These are phyloP conservation scores for Telmatochromis sp. DNA, from an alignment of 2,113 vertebrate species.

Conservation along the genomic window DNA sequence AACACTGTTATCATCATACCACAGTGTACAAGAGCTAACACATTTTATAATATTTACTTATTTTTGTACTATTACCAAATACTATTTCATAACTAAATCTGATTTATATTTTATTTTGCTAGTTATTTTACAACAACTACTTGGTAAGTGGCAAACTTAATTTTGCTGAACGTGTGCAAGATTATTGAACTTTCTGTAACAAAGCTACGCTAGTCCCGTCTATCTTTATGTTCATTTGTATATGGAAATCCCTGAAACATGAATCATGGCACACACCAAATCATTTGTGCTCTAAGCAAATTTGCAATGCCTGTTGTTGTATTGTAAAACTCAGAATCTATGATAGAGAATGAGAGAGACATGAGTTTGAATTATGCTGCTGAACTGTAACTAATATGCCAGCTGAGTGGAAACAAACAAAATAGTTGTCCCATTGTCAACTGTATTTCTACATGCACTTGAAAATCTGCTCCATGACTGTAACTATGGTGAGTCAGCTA, in stretches of 20 bases:
- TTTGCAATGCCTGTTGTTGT: not conserved
- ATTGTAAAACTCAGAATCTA: not conserved
- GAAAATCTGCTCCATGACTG: not conserved
- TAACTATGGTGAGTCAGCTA: not conserved
- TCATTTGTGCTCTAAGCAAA: not conserved
- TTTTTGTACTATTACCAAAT: not conserved
- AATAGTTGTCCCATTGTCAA: not conserved
- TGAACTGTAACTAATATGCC: not conserved
- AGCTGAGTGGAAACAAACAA: not conserved
- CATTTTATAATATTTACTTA: not conserved
- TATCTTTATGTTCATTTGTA: not conserved
- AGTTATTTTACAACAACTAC: not conserved
- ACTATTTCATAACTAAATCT: not conserved
- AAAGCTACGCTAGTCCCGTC: fast-evolving
- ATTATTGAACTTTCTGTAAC: not conserved
- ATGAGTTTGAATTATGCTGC: not conserved
- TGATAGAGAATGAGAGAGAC: not conserved
- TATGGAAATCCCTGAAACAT: not conserved
- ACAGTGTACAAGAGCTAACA: not conserved
- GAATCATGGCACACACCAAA: not conserved
- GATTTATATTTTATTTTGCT: not conserved
- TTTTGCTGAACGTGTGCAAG: not conserved
- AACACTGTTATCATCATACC: not conserved
- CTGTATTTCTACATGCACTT: not conserved
- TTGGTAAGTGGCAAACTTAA: not conserved